Evolutionary conservation across 1,140 invertebrate genomes (phyloP).

Genomic region (Heliothis subflexa): DNA sequence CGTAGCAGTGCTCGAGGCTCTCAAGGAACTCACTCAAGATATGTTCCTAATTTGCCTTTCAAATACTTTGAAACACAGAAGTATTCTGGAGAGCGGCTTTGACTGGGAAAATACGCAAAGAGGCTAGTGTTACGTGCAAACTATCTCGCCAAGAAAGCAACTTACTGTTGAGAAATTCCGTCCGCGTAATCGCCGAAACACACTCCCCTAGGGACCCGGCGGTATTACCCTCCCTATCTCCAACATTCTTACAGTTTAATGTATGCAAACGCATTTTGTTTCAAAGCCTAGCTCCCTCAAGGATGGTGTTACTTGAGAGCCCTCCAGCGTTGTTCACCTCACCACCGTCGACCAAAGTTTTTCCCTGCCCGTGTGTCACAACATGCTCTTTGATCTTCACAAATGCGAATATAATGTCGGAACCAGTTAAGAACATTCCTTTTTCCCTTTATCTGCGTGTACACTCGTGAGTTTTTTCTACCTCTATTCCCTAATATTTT

Average conservation of each 20-base stretch:
- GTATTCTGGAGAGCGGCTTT: conserved; percentile 72
- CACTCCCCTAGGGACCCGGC: conserved; percentile 71
- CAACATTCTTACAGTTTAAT: conserved; percentile 85
- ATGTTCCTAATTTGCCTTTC: conserved; percentile 81
- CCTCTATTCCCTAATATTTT: conserved; percentile 63
- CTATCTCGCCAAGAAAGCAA: conserved; percentile 77
- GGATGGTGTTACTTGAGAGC: conserved; percentile 76
- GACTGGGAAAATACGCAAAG: conserved; percentile 77
- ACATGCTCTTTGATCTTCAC: conserved; percentile 83
- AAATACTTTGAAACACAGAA: conserved; percentile 80
- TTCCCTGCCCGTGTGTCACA: conserved; percentile 75
- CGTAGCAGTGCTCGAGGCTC: conserved; percentile 55
- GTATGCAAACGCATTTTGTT: conserved; percentile 86
- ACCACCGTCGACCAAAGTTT: conserved; percentile 69
- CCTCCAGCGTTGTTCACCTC: conserved; percentile 73
- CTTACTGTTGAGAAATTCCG: conserved; percentile 79
- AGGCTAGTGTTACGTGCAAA: conserved; percentile 81
- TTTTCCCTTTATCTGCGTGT: conserved; percentile 70
- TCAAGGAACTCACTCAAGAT: conserved; percentile 66
- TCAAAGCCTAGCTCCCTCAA: conserved; percentile 83
- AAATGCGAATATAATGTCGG: conserved; percentile 84
- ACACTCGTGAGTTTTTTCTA: conserved; percentile 69
- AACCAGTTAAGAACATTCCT: conserved; percentile 78
- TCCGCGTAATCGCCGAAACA: conserved; percentile 84
- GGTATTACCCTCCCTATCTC: conserved; percentile 79